Evolutionary conservation across 1,140 invertebrate species (phyloP).

Genomic region (Wiebesia pumilae): DNA sequence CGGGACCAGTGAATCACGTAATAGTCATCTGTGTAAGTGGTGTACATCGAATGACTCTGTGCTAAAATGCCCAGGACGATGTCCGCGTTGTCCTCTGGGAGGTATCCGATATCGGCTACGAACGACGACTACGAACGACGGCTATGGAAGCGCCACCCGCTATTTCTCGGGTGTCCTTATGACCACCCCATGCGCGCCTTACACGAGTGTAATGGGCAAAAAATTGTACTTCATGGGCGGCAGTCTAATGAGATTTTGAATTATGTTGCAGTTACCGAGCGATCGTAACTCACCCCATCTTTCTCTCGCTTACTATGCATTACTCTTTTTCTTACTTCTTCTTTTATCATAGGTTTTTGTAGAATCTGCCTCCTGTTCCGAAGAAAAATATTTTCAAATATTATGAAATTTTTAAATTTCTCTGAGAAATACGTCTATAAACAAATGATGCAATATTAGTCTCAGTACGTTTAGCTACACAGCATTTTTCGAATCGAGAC

Average conservation of each 20-base stretch:
- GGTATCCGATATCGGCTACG: conserved; percentile 18
- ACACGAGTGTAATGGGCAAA: conserved; percentile 65
- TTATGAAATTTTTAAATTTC: too few relatives aligned
- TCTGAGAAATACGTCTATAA: too few relatives aligned
- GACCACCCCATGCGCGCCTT: conserved; percentile 38
- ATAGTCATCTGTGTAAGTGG: conserved; percentile 33
- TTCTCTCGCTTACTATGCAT: conserved; percentile 30
- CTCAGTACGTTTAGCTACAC: too few relatives aligned
- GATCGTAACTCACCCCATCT: conserved; percentile 46
- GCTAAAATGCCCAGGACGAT: conserved; percentile 25
- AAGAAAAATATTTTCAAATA: too few relatives aligned
- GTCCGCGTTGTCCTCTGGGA: not conserved
- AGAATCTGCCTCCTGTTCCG: too few relatives aligned
- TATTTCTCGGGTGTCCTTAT: conserved; percentile 54
- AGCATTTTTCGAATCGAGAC: too few relatives aligned
- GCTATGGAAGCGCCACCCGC: not conserved
- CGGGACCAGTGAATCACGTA: conserved; percentile 42
- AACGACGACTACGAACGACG: not conserved
- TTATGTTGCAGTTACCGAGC: conserved; percentile 66
- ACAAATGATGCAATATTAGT: too few relatives aligned
- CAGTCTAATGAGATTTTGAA: conserved; percentile 72
- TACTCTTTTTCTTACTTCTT: conserved; percentile 14
- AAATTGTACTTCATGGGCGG: conserved; percentile 66
- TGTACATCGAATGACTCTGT: not conserved
- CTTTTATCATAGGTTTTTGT: too few relatives aligned